A percentile compares a stretch with the other conserved stretches of the same genome.
These are phyloP conservation scores for Onychorhynchus coronatus DNA, from an alignment of 2,113 vertebrate species.

Conservation along the genomic window DNA sequence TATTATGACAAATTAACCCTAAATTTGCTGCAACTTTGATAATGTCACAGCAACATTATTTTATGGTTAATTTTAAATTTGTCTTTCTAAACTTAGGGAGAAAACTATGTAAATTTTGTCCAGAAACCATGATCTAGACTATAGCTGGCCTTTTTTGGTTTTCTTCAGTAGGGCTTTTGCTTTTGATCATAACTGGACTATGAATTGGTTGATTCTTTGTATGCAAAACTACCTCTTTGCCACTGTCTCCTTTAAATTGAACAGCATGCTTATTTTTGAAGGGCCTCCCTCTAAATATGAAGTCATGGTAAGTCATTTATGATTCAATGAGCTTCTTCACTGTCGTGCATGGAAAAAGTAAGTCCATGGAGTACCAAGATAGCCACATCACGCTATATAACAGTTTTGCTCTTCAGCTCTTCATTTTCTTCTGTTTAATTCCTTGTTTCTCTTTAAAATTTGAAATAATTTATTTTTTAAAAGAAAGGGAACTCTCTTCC, in stretches of 20 bases:
- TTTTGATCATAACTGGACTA: not conserved
- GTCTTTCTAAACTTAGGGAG: not conserved
- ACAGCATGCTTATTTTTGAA: not conserved
- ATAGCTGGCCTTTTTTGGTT: not conserved
- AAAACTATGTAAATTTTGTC: not conserved
- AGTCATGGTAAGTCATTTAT: not conserved
- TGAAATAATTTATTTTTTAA: not conserved
- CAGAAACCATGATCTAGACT: not conserved
- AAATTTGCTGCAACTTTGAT: conserved; percentile 9
- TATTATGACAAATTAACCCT: conserved; percentile 36
- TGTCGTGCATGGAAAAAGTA: not conserved
- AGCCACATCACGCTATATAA: not conserved
- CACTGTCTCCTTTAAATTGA: not conserved
- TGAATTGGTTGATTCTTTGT: not conserved
- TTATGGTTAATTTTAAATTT: not conserved
- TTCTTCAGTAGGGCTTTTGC: not conserved
- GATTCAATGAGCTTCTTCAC: not conserved
- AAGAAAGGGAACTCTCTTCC: not conserved
- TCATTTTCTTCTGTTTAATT: not conserved
- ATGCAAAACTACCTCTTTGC: not conserved
- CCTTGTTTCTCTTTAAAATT: not conserved
- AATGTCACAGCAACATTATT: not conserved
- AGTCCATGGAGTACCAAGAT: not conserved
- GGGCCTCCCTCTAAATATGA: not conserved
- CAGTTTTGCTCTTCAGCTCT: not conserved